Evolutionary conservation across 2,113 vertebrate species (phyloP).

Genomic region (Patagioenas fasciata): DNA sequence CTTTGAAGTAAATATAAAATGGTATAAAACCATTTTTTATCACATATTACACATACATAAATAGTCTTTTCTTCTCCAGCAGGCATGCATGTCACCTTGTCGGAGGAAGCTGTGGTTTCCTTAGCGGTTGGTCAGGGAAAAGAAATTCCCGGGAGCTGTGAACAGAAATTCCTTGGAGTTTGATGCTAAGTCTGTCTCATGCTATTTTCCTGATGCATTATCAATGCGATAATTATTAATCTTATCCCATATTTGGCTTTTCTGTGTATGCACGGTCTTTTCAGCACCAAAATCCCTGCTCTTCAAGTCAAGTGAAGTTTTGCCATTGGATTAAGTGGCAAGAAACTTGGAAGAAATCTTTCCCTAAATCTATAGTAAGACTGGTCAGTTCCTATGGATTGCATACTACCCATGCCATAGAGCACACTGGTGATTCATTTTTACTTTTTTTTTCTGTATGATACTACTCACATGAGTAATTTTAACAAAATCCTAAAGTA

Average conservation of each 20-base stretch:
- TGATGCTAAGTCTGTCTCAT: not conserved
- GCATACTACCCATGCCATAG: not conserved
- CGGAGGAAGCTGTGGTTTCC: not conserved
- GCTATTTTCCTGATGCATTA: not conserved
- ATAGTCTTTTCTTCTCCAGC: not conserved
- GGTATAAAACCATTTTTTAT: not conserved
- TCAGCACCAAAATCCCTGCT: not conserved
- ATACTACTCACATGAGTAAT: not conserved
- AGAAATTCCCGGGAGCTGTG: not conserved
- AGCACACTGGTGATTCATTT: not conserved
- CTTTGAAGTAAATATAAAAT: not conserved
- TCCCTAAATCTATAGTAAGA: not conserved
- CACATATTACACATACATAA: not conserved
- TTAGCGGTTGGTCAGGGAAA: not conserved
- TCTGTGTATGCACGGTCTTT: not conserved
- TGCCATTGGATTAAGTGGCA: not conserved
- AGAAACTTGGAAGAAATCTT: not conserved
- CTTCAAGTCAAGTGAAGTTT: not conserved
- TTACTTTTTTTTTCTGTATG: not conserved
- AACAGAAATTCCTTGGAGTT: not conserved
- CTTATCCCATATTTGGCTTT: not conserved
- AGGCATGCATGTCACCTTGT: not conserved
- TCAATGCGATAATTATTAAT: not conserved
- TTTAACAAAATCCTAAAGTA: not conserved
- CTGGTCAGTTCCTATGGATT: accelerated